Conservation (phyloP, 2,113 vertebrate genomes). For the Oreotrochilus melanogaster region DNA sequence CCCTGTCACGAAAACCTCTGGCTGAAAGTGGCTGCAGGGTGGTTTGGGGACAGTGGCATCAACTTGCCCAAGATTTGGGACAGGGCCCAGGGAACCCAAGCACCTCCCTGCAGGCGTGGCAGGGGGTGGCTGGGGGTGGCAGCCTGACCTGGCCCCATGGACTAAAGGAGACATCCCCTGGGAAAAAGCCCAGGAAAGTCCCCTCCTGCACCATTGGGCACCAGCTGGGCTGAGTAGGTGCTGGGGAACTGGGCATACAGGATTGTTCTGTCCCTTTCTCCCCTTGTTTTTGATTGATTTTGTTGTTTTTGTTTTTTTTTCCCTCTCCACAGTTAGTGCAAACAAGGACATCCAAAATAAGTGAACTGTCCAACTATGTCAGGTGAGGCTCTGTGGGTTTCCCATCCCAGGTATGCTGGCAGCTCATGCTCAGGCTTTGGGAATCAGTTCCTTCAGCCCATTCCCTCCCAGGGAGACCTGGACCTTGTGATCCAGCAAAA, state of each 20-base stretch:
- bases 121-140: neutral
- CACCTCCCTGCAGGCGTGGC: fast-evolving
- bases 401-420: neutral
- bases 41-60: neutral
- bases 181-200: neutral
- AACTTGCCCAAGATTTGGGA: neutral
- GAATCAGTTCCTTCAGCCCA: neutral
- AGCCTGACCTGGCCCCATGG: neutral
- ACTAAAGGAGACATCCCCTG: fast-evolving
- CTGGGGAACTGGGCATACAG: neutral
- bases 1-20: fast-evolving
- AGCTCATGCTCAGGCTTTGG: neutral
- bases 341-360: constrained; percentile 86
- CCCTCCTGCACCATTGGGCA: fast-evolving
- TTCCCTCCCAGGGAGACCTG: neutral
- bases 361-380: constrained; percentile 77
- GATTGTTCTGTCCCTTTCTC: neutral
- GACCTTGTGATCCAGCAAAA: neutral
- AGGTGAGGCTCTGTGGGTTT: constrained; percentile 75
- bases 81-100: neutral
- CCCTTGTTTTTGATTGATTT: neutral
- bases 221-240: fast-evolving
- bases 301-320: neutral
- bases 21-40: neutral
- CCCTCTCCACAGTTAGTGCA: constrained; percentile 82